phyloP scores from a whole-genome alignment of 2,113 vertebrate genomes.

The Archocentrus centrarchus region DNA sequence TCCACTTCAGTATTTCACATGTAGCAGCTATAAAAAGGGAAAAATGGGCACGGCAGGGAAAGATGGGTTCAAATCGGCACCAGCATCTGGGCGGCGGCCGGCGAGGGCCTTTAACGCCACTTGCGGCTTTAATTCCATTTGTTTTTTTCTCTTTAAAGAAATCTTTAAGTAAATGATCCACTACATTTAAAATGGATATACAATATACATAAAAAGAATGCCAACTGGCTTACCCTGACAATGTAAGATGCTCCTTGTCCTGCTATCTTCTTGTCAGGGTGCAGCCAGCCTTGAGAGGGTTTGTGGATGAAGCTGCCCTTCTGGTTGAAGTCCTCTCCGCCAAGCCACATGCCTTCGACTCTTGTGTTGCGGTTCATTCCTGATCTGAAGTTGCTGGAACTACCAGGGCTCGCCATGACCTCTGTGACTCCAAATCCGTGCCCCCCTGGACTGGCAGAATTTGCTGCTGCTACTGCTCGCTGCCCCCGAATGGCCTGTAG shows the following conservation, averaged over 20 bases:
- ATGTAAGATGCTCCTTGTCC: constrained; percentile 93
- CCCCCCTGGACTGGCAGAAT: constrained; percentile 53
- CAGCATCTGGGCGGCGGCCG: too few species aligned
- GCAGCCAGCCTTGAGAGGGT: constrained; percentile 95
- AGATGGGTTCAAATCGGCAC: too few species aligned
- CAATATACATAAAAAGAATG: neutral
- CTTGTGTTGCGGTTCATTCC: constrained; percentile 83
- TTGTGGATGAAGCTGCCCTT: constrained; percentile 95
- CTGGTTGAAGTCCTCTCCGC: constrained; percentile 87
- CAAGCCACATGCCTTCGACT: constrained; percentile 80
- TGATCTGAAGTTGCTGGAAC: constrained; percentile 66
- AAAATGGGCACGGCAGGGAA: too few species aligned
- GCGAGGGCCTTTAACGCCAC: too few species aligned
- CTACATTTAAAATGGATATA: neutral
- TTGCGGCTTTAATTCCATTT: neutral
- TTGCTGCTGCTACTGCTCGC: constrained; percentile 54
- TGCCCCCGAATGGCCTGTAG: constrained; percentile 85
- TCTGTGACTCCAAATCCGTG: constrained; percentile 69
- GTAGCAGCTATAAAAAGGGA: too few species aligned
- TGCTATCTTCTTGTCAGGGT: constrained; percentile 90
- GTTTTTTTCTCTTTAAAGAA: neutral
- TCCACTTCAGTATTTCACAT: too few species aligned
- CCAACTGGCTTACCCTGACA: constrained; percentile 89
- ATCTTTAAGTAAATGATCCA: neutral
- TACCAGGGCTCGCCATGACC: constrained; percentile 65